Conservation (phyloP, 92 coral and sea anemone genomes). For the Epizoanthus rinbou region DNA sequence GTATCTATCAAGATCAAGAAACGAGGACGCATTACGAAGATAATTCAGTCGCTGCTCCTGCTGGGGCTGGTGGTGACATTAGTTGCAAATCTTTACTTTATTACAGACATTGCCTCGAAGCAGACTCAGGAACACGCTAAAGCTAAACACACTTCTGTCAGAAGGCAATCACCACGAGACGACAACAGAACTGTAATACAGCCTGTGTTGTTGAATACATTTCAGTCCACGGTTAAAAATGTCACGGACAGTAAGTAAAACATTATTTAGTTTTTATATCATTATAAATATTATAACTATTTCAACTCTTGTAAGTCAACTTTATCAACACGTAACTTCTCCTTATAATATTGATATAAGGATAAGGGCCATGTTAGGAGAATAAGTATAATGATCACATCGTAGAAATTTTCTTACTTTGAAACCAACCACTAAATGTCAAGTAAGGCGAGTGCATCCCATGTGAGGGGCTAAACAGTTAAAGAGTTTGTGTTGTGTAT, state of each 20-base stretch:
- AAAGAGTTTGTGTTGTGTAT: too few relatives aligned
- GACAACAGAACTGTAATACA: background rate
- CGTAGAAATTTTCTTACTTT: too few relatives aligned
- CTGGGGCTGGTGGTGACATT: conserved; percentile 5
- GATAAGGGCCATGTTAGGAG: background rate
- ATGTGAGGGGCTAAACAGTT: too few relatives aligned
- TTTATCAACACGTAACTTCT: background rate
- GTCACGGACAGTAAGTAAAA: conserved; percentile 1
- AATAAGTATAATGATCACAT: too few relatives aligned
- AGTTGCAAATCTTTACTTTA: conserved; percentile 24
- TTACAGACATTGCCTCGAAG: conserved; percentile 23
- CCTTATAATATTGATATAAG: background rate
- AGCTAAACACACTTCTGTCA: background rate
- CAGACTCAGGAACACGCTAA: conserved; percentile 4
- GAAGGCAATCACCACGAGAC: background rate
- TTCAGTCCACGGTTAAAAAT: background rate
- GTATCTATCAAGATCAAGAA: conserved; percentile 1
- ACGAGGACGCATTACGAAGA: conserved; percentile 8
- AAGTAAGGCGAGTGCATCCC: too few relatives aligned
- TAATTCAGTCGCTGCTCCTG: conserved; percentile 9
- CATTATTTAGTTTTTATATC: background rate
- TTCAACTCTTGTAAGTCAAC: background rate
- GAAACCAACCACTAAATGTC: too few relatives aligned
- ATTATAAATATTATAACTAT: background rate
- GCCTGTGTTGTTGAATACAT: background rate